These are phyloP conservation scores for Anastatus disparis DNA, from an alignment of 1,140 invertebrate species.

Conservation along the genomic window DNA sequence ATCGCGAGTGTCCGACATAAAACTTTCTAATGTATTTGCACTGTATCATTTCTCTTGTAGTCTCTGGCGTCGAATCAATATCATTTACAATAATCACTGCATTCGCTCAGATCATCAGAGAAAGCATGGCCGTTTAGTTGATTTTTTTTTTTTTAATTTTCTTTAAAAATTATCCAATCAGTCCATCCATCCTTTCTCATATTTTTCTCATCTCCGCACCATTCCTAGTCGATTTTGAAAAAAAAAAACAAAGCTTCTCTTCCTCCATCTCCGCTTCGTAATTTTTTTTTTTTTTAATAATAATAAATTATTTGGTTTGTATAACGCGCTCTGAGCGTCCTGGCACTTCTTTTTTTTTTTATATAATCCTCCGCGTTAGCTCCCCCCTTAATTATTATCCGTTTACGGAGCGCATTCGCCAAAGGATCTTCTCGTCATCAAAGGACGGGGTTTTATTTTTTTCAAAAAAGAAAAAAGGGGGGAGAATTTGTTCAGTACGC, in stretches of 20 bases:
- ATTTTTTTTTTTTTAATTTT: no score
- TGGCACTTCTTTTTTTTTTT: conserved; percentile 66
- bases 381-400: no score
- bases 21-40: conserved; percentile 61
- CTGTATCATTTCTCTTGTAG: conserved; percentile 38
- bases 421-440: no score
- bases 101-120: no score
- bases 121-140: no score
- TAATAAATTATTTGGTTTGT: conserved; percentile 76
- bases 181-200: conserved; percentile 1
- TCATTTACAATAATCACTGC: conserved; percentile 20
- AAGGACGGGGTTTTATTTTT: no score
- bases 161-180: background rate
- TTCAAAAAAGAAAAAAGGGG: no score
- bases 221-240: no score
- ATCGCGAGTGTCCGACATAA: conserved; percentile 41
- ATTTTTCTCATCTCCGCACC: background rate
- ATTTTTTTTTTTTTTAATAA: no score
- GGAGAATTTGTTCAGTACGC: no score
- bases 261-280: conserved; percentile 33
- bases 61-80: background rate
- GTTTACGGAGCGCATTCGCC: no score
- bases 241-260: background rate
- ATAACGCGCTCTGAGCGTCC: conserved; percentile 68
- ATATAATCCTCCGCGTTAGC: background rate